Base-by-base conservation (phyloP, 1,140 invertebrate genomes). In the Drosophila bocki region DNA sequence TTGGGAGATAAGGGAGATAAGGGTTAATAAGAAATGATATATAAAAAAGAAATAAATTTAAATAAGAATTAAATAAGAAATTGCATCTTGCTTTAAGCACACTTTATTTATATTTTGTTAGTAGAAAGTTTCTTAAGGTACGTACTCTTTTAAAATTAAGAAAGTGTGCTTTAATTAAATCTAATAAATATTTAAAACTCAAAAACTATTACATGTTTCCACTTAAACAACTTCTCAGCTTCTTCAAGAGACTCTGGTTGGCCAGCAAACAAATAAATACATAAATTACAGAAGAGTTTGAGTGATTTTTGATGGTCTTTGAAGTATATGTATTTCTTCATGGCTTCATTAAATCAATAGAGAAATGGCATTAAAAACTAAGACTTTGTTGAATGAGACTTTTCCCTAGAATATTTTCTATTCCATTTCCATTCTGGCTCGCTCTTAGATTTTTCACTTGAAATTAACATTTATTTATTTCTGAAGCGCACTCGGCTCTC, bases 381-480 rank as follows among this genome's bases (percentile, higher is more conserved):
- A 13, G 45, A 17, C 15, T 32, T 19, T 11, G 42, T 37, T 61
- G 33, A 37, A 39, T n/a, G 26, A 8, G 11, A 9, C 19, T 29
- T 19, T 65, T 17, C 13, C 22, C 17, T 29, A 15, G 4, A 69
- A 17, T n/a, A 44, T 47, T 15, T 47, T 26, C 45, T 26, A 26
- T 51, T 39, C 33, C 37, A 53, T 67, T 53, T 67, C 29, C n/a
- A 33, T 67, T n/a, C 39, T 37, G 47, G 12, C n/a, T 67, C 13
- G 62, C 42, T 45, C 44, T 51, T 22, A 45, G 44, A 48, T 42
- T 35, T 3, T 7, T 12, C 47, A 17, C 39, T 64, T 7, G 45
- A 54, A 68, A 67, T 68, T 54, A 68, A 51, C 62, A 68, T 68
- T 70, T 54, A 70, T 35, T 48, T 67, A 63, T 67, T 70, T 70